Evolutionary conservation across 1,140 invertebrate species (phyloP).

Genomic region (Drosophila asahinai): DNA sequence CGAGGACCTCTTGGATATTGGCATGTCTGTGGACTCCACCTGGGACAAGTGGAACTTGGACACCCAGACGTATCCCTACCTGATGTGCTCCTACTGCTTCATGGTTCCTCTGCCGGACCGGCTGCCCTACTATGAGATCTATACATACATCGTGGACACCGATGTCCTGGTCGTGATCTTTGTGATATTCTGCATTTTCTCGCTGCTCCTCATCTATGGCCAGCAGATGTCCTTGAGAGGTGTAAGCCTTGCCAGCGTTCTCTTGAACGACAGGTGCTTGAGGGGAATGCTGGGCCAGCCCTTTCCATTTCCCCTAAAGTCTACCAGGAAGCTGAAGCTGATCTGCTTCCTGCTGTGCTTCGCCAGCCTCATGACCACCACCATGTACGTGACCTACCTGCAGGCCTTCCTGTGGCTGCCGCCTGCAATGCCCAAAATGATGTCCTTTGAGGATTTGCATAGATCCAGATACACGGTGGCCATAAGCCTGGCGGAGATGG

Average conservation of each 20-base stretch:
- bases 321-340: conserved; percentile 37
- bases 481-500: background rate
- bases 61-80: conserved; percentile 46
- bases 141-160: conserved; percentile 26
- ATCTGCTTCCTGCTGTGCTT: conserved; percentile 48
- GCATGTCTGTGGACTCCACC: conserved; percentile 4
- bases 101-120: conserved; percentile 52
- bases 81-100: conserved; percentile 35
- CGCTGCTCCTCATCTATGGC: conserved; percentile 55
- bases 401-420: conserved; percentile 48
- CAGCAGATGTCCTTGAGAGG: conserved; percentile 34
- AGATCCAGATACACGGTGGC: conserved; percentile 35
- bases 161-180: conserved; percentile 24
- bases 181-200: conserved; percentile 47
- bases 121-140: conserved; percentile 41
- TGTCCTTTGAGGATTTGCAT: conserved; percentile 21
- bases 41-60: background rate
- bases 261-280: conserved; percentile 56
- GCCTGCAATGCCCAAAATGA: conserved; percentile 20
- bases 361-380: conserved; percentile 58
- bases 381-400: conserved; percentile 65
- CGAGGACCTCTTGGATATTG: conserved; percentile 45
- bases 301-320: conserved; percentile 28
- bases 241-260: conserved; percentile 22
- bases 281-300: conserved; percentile 61